Base-by-base conservation (phyloP, 2,113 vertebrate genomes). In the Mastomys coucha region DNA sequence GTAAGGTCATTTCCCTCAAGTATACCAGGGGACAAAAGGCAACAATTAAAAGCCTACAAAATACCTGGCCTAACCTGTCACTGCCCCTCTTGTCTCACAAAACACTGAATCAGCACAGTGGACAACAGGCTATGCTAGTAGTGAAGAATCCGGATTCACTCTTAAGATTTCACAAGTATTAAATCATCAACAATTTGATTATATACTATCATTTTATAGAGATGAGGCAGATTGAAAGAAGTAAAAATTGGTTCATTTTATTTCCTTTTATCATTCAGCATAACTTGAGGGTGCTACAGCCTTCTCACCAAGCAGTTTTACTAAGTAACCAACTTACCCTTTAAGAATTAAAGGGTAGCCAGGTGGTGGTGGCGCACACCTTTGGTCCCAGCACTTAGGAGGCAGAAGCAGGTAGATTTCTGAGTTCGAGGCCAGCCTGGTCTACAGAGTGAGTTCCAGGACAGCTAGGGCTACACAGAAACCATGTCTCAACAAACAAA, bases 201-300 rank as follows among this genome's bases (percentile, higher is more conserved):
- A 63, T 45, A 17, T 80, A 53, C 65, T 80, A 88, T 24, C 7
- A 82, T 85, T 95, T 93, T 91, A 95, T 4, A 93, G 6, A 91
- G 80, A 42, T n/a, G 22, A 91, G 33, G n/a, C 36, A 20, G 49
- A 69, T 76, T 73, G 89, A 81, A 60, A 93, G 39, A 8, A 94
- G 65, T 82, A 12, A 91, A 97, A 91, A 96, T 5, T 77, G 36
- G 8, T 91, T 22, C 22, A 51, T 49, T 80, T 96, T 65, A 94
- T 65, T 90, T 95, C 73, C 73, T 56, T 69, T 89, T 75, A 72
- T 45, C 53, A 84, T 60, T 90, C 31, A 91, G 49, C 24, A 87
- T 82, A 84, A 56, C 4, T 31, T 84, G 95, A 84, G 19, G 56
- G 16, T 92, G 31, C 9, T 84, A 1, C 12, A 89, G 76, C 3